phyloP scores from a whole-genome alignment of 1,140 invertebrate species.

The Drosophila melanica region DNA sequence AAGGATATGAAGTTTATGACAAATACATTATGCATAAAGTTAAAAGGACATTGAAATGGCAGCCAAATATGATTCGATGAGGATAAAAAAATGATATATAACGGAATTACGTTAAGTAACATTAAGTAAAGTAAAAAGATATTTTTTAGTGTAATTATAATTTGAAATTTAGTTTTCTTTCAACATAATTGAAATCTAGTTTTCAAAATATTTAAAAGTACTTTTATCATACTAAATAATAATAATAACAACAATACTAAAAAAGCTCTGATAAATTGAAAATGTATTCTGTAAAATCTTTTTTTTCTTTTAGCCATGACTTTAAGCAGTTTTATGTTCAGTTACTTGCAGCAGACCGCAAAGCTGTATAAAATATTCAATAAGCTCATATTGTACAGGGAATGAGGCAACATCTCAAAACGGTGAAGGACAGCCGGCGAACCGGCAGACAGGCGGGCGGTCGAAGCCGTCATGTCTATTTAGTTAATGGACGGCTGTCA shows the following conservation, averaged over 20 bases:
- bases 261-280: too few species aligned
- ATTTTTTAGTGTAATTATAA: too few species aligned
- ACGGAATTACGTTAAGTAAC: not conserved
- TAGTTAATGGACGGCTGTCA: slow-evolving; percentile 68
- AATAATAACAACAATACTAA: too few species aligned
- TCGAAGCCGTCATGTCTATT: slow-evolving; percentile 64
- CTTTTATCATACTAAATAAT: too few species aligned
- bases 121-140: not conserved
- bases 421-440: slow-evolving; percentile 51
- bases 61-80: not conserved
- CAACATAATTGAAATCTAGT: too few species aligned
- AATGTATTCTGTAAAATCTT: not conserved
- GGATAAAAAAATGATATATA: not conserved
- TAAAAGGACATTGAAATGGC: not conserved
- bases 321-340: slow-evolving; percentile 24
- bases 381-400: slow-evolving; percentile 10
- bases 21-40: slow-evolving; percentile 10
- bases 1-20: slow-evolving; percentile 20
- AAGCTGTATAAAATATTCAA: slow-evolving; percentile 49
- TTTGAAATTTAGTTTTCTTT: too few species aligned
- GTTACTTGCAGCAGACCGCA: slow-evolving; percentile 23
- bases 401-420: not conserved
- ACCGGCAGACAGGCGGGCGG: slow-evolving; percentile 17
- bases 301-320: not conserved
- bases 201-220: too few species aligned